Base-by-base conservation (phyloP, 2,797 vertebrate species). In the Anabas testudineus region DNA sequence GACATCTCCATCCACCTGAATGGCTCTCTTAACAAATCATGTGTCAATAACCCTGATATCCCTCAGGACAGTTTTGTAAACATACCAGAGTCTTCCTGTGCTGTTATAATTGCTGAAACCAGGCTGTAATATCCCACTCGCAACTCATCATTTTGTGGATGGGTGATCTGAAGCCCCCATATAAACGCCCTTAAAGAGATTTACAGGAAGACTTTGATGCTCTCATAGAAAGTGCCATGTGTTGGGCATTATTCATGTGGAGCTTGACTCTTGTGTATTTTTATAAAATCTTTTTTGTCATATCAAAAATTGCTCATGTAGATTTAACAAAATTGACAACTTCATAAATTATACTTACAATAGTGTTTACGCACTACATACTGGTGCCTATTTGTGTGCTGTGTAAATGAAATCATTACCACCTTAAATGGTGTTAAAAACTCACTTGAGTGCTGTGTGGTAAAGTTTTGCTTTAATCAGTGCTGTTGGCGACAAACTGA, bases 181-280 rank as follows among this genome's bases (percentile, higher is more conserved):
- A 32, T 51, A 76, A 69, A 82, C 67, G 80, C 53, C 32, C 55
- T 66, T 66, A 46, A 79, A 69, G 70, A 69, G 68, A 75, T 81
- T 79, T 63, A 41, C 24, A 51, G 53, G 24, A 34, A 60, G 32
- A 68, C 64, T 74, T 62, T 78, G 36, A 74, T 72, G 71, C 28
- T 70, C 16, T 8, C 59, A 74, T 43, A 28, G n/a, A 13, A 60
- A 60, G 19, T 3, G 3, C 41, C 0, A 1, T 37, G 36, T 34
- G 64, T 45, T 41, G 18, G 42, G 28, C 9, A 0, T 18, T 19
- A 43, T 49, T 34, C 12, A 4, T 10, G 28, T 21, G 55, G 3
- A 48, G 26, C 22, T 49, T 16, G 42, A 16, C 70, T 28, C 10
- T 0, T 42, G 21, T 32, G 12, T 16, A 9, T 19, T 49, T 10